phyloP scores from a whole-genome alignment of 2,797 vertebrate species.

The Sparus aurata region DNA sequence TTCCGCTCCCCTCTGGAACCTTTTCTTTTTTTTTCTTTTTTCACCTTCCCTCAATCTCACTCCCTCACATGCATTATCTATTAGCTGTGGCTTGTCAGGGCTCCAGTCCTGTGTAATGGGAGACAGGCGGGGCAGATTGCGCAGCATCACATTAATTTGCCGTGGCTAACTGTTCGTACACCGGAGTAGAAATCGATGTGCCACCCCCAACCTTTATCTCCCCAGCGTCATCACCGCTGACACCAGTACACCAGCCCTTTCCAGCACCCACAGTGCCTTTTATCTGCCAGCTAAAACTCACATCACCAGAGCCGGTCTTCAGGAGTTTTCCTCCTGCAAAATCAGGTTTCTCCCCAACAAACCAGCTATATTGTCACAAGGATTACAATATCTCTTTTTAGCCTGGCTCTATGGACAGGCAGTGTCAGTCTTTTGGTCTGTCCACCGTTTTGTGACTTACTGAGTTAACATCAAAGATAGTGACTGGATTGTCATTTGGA shows the following conservation, averaged over 20 bases:
- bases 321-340: slow-evolving; percentile 15
- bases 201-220: slow-evolving; percentile 66
- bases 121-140: slow-evolving; percentile 74
- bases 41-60: slow-evolving; percentile 33
- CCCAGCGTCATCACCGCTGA: slow-evolving; percentile 45
- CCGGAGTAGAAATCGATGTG: slow-evolving; percentile 68
- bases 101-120: slow-evolving; percentile 77
- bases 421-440: background rate
- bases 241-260: slow-evolving; percentile 58
- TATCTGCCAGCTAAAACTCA: slow-evolving; percentile 34
- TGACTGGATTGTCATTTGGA: background rate
- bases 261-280: slow-evolving; percentile 31
- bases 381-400: background rate
- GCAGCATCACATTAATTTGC: slow-evolving; percentile 79
- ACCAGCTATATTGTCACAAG: background rate
- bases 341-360: background rate
- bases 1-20: slow-evolving; percentile 36
- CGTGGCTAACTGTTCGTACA: slow-evolving; percentile 74
- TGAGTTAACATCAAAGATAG: background rate
- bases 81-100: slow-evolving; percentile 76
- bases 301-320: slow-evolving; percentile 4
- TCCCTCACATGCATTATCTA: slow-evolving; percentile 75
- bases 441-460: background rate
- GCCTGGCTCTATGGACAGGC: background rate
- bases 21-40: background rate